phyloP scores from a whole-genome alignment of 2,888 invertebrate genomes.

The Hypomecis atomaria region DNA sequence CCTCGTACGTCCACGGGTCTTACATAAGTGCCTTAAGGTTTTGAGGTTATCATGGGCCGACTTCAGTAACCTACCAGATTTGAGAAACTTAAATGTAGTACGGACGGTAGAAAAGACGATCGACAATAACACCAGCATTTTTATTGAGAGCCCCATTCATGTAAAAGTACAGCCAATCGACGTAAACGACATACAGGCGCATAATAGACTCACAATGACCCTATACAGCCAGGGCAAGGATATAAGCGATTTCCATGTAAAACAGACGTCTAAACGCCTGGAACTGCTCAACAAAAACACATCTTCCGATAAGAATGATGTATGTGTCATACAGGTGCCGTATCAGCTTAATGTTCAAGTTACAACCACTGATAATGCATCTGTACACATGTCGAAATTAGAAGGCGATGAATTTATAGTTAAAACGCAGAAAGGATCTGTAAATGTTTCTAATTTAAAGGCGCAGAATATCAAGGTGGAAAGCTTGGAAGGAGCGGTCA shows the following conservation, averaged over 20 bases:
- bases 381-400: slow-evolving; percentile 70
- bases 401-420: slow-evolving; percentile 77
- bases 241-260: slow-evolving; percentile 76
- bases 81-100: slow-evolving; percentile 74
- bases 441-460: slow-evolving; percentile 70
- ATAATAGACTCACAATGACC: slow-evolving; percentile 77
- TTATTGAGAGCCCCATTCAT: slow-evolving; percentile 81
- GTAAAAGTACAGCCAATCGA: slow-evolving; percentile 80
- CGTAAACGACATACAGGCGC: slow-evolving; percentile 72
- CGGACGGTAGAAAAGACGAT: slow-evolving; percentile 80
- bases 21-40: slow-evolving; percentile 79
- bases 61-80: slow-evolving; percentile 73
- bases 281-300: slow-evolving; percentile 77
- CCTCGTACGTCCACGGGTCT: slow-evolving; percentile 65
- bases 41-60: slow-evolving; percentile 81
- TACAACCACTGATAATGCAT: slow-evolving; percentile 72
- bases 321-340: slow-evolving; percentile 79
- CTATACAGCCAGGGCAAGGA: slow-evolving; percentile 77
- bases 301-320: slow-evolving; percentile 70
- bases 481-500: slow-evolving; percentile 68
- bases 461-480: slow-evolving; percentile 74
- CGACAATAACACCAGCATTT: slow-evolving; percentile 76
- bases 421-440: slow-evolving; percentile 74
- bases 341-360: slow-evolving; percentile 78
- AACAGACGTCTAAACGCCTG: slow-evolving; percentile 77